Evolutionary conservation across 1,140 invertebrate species (phyloP).

Genomic region (Bradynema listronoti): DNA sequence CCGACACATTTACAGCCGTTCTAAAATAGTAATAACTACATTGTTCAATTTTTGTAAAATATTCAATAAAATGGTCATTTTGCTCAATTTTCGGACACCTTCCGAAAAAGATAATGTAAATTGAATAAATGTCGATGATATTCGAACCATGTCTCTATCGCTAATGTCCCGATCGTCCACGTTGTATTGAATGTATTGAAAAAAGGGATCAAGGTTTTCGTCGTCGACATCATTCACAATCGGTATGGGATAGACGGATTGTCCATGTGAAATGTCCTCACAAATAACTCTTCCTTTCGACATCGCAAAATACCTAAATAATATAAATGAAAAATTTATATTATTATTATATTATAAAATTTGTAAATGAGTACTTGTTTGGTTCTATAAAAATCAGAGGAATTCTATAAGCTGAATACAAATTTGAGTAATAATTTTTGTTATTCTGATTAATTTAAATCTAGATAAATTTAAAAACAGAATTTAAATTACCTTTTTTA

Average conservation of each 20-base stretch:
- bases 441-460: no score
- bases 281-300: no score
- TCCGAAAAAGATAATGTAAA: background rate
- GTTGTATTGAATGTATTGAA: slow-evolving; percentile 23
- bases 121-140: background rate
- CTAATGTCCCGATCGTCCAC: slow-evolving; percentile 10
- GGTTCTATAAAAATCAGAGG: no score
- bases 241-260: slow-evolving; percentile 20
- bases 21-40: slow-evolving; percentile 13
- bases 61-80: background rate
- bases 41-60: background rate
- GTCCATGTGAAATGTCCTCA: slow-evolving; percentile 3
- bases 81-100: background rate
- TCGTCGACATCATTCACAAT: slow-evolving; percentile 21
- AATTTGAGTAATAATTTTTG: no score
- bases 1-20: slow-evolving; percentile 19
- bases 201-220: slow-evolving; percentile 3
- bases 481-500: no score
- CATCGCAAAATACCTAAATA: no score
- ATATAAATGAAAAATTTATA: no score
- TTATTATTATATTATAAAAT: no score
- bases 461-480: no score
- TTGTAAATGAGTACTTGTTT: no score
- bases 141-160: background rate
- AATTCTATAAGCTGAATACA: no score